These are phyloP conservation scores for Thalassoma bifasciatum DNA, from an alignment of 2,113 vertebrate genomes.

Conservation along the genomic window DNA sequence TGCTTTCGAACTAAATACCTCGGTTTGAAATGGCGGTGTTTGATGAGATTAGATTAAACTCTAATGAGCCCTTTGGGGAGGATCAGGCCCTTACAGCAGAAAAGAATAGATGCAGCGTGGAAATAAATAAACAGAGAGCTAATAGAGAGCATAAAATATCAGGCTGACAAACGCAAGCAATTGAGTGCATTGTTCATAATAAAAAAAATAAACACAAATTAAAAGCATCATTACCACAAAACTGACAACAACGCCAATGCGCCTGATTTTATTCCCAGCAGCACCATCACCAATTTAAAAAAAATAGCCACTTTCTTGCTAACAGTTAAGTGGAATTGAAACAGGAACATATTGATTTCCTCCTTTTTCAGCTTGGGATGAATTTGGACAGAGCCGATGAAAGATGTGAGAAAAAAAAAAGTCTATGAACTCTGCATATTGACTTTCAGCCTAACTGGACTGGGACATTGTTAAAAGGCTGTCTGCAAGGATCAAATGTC, in stretches of 20 bases:
- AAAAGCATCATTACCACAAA: background rate
- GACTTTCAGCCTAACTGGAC: constrained; percentile 5
- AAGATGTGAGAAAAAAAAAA: too few species aligned
- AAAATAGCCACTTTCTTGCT: background rate
- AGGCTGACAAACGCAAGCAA: constrained; percentile 24
- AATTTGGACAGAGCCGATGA: background rate
- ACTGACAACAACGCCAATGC: background rate
- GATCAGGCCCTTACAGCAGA: constrained; percentile 48
- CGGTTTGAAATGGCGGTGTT: constrained; percentile 57
- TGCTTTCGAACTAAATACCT: constrained; percentile 57
- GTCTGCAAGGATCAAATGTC: constrained; percentile 28
- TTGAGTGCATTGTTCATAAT: constrained; percentile 2
- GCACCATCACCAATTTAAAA: background rate
- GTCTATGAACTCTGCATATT: background rate
- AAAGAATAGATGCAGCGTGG: constrained; percentile 37
- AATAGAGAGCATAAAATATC: constrained; percentile 52
- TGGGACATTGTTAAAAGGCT: constrained; percentile 5
- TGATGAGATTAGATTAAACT: constrained; percentile 71
- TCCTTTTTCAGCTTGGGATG: background rate
- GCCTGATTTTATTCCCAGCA: background rate
- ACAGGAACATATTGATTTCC: background rate
- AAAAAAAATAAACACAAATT: constrained; percentile 7
- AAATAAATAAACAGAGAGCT: constrained; percentile 42
- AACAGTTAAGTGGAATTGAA: background rate
- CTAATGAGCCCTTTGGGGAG: constrained; percentile 64